These are phyloP conservation scores for Hemaris fuciformis DNA, from an alignment of 2,888 invertebrate genomes.

Conservation along the genomic window DNA sequence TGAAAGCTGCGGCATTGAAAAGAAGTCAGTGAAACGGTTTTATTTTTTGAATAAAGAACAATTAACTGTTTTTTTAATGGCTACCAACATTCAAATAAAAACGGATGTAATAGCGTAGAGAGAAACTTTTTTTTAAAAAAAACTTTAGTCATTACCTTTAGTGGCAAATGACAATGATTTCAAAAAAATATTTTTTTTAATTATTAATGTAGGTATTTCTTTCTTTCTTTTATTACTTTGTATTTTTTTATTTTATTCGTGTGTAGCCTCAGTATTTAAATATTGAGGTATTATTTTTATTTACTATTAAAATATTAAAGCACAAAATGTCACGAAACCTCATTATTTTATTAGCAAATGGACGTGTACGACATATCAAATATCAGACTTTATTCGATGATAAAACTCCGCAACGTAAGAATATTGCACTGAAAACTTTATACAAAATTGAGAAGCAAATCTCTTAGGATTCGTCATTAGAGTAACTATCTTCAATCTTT, in stretches of 20 bases:
- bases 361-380: not conserved
- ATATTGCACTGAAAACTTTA: not conserved
- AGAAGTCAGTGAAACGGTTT: not conserved
- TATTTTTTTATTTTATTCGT: too few relatives aligned
- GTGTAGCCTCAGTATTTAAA: too few relatives aligned
- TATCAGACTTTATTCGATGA: too few relatives aligned
- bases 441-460: not conserved
- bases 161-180: too few relatives aligned
- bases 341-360: not conserved
- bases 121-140: too few relatives aligned
- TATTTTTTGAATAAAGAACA: not conserved
- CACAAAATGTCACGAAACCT: constrained; percentile 1
- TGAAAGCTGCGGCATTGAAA: not conserved
- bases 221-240: not conserved
- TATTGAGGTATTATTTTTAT: not conserved
- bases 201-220: not conserved
- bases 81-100: too few relatives aligned
- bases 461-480: not conserved
- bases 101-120: too few relatives aligned
- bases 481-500: not conserved
- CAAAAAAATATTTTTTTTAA: too few relatives aligned
- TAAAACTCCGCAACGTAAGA: not conserved
- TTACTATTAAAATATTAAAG: not conserved
- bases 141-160: too few relatives aligned
- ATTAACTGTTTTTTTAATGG: too few relatives aligned